Evolutionary conservation across 1,140 invertebrate species (phyloP), one percentile per base, ranked within the genome.

Genomic region (Cepaea nemoralis): DNA sequence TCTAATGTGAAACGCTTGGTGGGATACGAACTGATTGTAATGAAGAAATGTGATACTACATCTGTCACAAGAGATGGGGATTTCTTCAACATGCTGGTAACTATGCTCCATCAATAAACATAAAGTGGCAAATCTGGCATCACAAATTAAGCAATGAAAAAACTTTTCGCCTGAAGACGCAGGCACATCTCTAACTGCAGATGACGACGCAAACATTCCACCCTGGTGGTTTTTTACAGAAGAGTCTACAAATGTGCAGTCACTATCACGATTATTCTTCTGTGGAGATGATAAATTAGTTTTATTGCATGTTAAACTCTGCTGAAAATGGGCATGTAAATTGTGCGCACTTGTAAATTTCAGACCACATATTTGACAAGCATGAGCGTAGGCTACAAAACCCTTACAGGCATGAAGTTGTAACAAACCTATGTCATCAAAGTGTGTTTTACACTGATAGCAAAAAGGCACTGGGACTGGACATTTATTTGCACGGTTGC

Each of bases 1-100:
- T 42, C 75, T 63, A 10, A 35, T 66, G 50, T 77, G 75, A 37
- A 59, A 59, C n/a, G 48, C 75, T 39, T 77, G 31, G 37, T 77
- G 75, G 0, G 75, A 77, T 39, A 77, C 75, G 39, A 77, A 33
- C 1, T 33, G 50, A 40, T 77, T 77, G 39, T 59, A 77, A 66
- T 66, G 75, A 35, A 27, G 14, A 42, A 59, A 77, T 27, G 59
- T 77, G 0, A 39, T 24, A 27, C 14, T n/a, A 63, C 75, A 77
- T 24, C 75, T 35, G 1, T 63, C 31, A 42, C 75, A 77, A 1
- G 6, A 1, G 24, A 39, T 55, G 3, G 48, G 75, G 2, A 27
- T 55, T 63, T 77, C 75, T 31, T 77, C 75, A 16, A 33, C 33
- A 42, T 77, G 75, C 33, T 77, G 50, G 35, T 63, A 63, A 27